Evolutionary conservation across 2,797 vertebrate species (phyloP).

Genomic region (Sternotherus odoratus): DNA sequence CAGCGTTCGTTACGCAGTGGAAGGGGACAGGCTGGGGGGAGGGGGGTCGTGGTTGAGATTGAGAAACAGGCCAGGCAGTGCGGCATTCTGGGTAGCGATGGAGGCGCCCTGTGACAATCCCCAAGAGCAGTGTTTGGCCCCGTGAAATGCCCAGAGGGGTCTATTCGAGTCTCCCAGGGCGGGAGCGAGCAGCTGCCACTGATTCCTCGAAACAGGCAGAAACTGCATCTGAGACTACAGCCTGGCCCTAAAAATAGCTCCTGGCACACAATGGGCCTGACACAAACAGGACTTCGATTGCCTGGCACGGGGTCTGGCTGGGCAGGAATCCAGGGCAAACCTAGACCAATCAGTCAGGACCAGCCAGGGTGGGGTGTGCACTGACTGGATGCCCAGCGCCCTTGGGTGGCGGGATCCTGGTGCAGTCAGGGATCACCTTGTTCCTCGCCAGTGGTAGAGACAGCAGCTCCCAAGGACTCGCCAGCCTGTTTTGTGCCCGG

Average conservation of each 20-base stretch:
- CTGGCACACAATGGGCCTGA: not conserved
- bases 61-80: not conserved
- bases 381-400: not conserved
- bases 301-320: not conserved
- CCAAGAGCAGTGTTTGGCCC: too few species aligned
- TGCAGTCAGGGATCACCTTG: not conserved
- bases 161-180: not conserved
- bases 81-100: rapidly evolving
- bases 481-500: too few species aligned
- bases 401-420: not conserved
- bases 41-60: not conserved
- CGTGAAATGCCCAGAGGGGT: too few species aligned
- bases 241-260: not conserved
- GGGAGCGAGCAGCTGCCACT: not conserved
- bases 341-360: not conserved
- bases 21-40: not conserved
- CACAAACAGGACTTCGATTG: not conserved
- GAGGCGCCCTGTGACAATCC: not conserved
- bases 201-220: not conserved
- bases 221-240: not conserved
- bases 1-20: not conserved
- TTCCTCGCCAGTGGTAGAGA: not conserved
- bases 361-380: not conserved
- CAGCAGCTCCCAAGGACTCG: too few species aligned
- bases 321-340: not conserved